Evolutionary conservation across 2,888 invertebrate species (phyloP).

Genomic region (Drosophila multiciliata): DNA sequence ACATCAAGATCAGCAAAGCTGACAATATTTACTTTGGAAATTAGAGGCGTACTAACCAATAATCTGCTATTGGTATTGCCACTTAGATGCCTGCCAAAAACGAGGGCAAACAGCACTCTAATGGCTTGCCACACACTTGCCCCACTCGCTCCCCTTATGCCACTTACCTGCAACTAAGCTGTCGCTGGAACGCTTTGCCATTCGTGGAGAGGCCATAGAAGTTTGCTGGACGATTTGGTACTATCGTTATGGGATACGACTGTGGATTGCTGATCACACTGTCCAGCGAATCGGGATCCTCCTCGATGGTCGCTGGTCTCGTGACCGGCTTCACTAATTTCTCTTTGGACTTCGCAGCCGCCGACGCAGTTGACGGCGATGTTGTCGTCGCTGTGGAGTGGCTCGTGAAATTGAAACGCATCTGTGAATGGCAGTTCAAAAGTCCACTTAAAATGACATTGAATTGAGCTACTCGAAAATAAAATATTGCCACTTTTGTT

Average conservation of each 20-base stretch:
- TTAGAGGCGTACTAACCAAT: slow-evolving; percentile 60
- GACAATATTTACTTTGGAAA: slow-evolving; percentile 51
- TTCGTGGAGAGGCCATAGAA: slow-evolving; percentile 81
- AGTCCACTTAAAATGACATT: slow-evolving; percentile 20
- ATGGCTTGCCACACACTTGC: slow-evolving; percentile 8
- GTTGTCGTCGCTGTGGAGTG: slow-evolving; percentile 51
- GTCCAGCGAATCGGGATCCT: slow-evolving; percentile 84
- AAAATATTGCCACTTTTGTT: slow-evolving; percentile 13
- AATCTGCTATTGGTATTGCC: slow-evolving; percentile 47
- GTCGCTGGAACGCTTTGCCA: slow-evolving; percentile 81
- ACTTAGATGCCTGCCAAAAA: slow-evolving; percentile 49
- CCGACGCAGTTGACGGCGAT: slow-evolving; percentile 8
- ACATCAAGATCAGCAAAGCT: slow-evolving; percentile 16
- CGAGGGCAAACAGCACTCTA: slow-evolving; percentile 37
- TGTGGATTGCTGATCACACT: slow-evolving; percentile 84
- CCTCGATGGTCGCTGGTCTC: slow-evolving; percentile 82
- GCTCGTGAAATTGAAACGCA: slow-evolving; percentile 70
- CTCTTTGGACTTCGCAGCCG: slow-evolving; percentile 38
- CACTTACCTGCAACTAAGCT: slow-evolving; percentile 83
- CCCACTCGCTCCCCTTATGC: not conserved
- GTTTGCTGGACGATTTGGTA: slow-evolving; percentile 83
- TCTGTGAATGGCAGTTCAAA: slow-evolving; percentile 56
- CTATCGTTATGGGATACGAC: slow-evolving; percentile 84
- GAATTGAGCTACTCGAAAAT: slow-evolving; percentile 6
- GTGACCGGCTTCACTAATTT: slow-evolving; percentile 60